A percentile compares a stretch with the other conserved stretches of the same genome.
These are phyloP conservation scores for Gymnobelideus leadbeateri DNA, from an alignment of 2,113 vertebrate genomes.

Conservation along the genomic window DNA sequence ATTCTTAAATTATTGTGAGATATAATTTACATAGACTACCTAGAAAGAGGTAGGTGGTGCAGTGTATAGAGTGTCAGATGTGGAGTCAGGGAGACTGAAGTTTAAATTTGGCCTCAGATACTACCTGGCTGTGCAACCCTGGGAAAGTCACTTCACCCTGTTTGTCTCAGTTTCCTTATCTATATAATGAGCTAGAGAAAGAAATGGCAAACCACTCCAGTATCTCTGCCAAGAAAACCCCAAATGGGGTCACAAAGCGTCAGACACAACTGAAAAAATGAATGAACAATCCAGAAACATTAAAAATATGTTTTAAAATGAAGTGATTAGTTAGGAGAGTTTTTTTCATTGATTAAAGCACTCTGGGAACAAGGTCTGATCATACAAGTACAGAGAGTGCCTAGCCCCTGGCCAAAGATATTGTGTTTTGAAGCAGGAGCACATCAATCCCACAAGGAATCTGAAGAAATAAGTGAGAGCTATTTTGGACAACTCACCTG, in stretches of 20 bases:
- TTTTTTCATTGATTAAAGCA: conserved; percentile 17
- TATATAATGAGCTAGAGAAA: neutral
- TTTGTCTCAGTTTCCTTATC: neutral
- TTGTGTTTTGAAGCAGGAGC: conserved; percentile 26
- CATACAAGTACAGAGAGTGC: neutral
- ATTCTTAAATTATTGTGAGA: neutral
- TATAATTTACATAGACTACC: conserved; percentile 11
- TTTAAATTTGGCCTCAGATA: neutral
- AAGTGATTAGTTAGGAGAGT: neutral
- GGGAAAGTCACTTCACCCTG: neutral
- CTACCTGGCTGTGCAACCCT: neutral
- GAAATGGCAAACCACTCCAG: neutral
- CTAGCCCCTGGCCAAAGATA: conserved; percentile 7
- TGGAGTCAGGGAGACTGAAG: neutral
- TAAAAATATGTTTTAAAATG: conserved; percentile 39
- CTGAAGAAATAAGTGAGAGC: neutral
- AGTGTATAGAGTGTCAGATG: neutral
- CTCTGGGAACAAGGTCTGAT: conserved; percentile 4
- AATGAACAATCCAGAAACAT: neutral
- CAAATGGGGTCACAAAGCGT: neutral
- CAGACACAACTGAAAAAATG: no score
- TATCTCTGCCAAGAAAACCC: neutral
- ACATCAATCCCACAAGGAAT: neutral
- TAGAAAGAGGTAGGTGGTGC: conserved; percentile 6
- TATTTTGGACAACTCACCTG: conserved; percentile 26